These are phyloP conservation scores for Amblyraja radiata DNA, from an alignment of 2,797 vertebrate genomes.

Conservation along the genomic window DNA sequence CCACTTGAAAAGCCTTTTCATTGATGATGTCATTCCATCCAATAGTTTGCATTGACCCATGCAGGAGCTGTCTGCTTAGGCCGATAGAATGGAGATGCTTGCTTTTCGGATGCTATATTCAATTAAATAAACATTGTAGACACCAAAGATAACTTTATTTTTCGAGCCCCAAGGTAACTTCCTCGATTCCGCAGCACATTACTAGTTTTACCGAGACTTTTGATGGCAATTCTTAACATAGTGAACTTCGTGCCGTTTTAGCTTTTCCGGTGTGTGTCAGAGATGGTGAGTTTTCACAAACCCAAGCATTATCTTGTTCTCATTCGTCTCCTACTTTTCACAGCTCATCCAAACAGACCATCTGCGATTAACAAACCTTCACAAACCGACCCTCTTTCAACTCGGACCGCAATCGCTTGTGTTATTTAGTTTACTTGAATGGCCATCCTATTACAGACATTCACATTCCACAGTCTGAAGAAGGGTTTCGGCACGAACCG, in stretches of 20 bases:
- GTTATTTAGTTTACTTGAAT: too few relatives aligned
- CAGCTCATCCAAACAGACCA: too few relatives aligned
- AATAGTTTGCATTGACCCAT: neutral
- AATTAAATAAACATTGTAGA: neutral
- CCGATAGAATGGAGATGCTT: neutral
- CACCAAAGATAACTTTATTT: neutral
- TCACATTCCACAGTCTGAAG: too few relatives aligned
- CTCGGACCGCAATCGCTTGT: too few relatives aligned
- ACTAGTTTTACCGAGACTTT: neutral
- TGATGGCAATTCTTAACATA: neutral
- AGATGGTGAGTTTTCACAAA: too few relatives aligned
- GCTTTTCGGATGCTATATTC: neutral
- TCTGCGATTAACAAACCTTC: too few relatives aligned
- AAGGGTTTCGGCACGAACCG: too few relatives aligned
- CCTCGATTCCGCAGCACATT: neutral
- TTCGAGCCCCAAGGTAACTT: neutral
- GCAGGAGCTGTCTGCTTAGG: too few relatives aligned
- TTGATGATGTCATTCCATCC: constrained; percentile 23
- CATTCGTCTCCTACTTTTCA: too few relatives aligned
- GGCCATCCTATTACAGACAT: neutral
- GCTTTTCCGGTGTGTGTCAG: too few relatives aligned
- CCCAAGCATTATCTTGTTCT: too few relatives aligned
- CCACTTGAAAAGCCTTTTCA: neutral
- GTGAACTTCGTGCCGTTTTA: neutral
- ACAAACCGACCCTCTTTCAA: too few relatives aligned